Conservation (phyloP, 1,140 invertebrate species). For the Eumeta japonica region DNA sequence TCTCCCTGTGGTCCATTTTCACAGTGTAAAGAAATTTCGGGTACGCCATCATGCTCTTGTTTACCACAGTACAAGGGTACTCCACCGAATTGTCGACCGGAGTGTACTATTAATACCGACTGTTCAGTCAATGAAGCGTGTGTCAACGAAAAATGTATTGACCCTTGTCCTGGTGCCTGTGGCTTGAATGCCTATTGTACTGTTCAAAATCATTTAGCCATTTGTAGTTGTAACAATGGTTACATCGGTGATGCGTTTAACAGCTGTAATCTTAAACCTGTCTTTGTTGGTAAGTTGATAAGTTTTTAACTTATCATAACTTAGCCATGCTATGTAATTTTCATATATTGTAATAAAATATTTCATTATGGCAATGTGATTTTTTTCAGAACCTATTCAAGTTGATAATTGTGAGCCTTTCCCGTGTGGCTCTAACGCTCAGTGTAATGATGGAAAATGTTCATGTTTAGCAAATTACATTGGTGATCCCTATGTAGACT, state of each 20-base stretch:
- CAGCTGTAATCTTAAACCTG: conserved; percentile 58
- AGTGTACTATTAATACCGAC: conserved; percentile 72
- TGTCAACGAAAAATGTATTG: conserved; percentile 70
- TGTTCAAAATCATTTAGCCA: conserved; percentile 71
- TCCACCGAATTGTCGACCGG: conserved; percentile 72
- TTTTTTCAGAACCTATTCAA: conserved; percentile 33
- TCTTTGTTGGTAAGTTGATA: conserved; percentile 44
- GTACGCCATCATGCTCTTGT: conserved; percentile 68
- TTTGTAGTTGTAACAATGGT: conserved; percentile 67
- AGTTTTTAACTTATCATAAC: conserved; percentile 8
- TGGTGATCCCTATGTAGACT: conserved; percentile 70
- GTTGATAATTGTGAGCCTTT: conserved; percentile 61
- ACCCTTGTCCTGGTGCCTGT: conserved; percentile 77
- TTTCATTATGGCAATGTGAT: too few relatives aligned
- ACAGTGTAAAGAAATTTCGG: conserved; percentile 65
- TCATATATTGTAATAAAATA: conserved; percentile 6
- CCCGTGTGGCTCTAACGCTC: conserved; percentile 70
- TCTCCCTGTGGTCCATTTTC: conserved; percentile 76
- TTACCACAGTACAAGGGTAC: conserved; percentile 66
- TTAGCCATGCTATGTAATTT: too few relatives aligned
- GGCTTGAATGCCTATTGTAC: conserved; percentile 73
- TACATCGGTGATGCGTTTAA: conserved; percentile 73
- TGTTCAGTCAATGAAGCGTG: conserved; percentile 73
- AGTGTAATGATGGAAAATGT: conserved; percentile 75
- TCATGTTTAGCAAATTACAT: conserved; percentile 72